Percentiles rank a stretch among this genome's conserved stretches.
These are phyloP conservation scores for Ctenicera cuprea DNA, from an alignment of 2,888 invertebrate genomes.

Conservation along the genomic window DNA sequence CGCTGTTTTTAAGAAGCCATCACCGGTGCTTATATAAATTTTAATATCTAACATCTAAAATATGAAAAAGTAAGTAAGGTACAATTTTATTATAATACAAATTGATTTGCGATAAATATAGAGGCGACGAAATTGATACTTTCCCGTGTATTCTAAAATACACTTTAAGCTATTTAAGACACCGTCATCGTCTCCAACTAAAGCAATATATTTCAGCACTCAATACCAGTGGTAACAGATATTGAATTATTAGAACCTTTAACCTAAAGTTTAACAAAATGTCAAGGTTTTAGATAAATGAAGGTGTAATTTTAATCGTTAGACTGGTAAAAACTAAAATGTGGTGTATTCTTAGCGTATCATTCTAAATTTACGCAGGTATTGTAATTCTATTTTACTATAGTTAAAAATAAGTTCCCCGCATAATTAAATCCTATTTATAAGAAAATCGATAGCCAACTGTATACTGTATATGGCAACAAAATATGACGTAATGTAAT, in stretches of 20 bases:
- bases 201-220: no score
- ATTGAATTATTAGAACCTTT: background rate
- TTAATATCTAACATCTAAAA: no score
- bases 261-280: constrained; percentile 1
- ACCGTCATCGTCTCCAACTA: no score
- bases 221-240: background rate
- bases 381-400: constrained; percentile 17
- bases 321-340: background rate
- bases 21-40: no score
- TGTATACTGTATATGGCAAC: constrained; percentile 10
- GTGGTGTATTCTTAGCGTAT: constrained; percentile 3
- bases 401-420: constrained; percentile 18
- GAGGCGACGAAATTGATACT: no score
- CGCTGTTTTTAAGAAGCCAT: no score
- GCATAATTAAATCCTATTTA: constrained; percentile 29
- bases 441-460: constrained; percentile 25
- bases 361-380: constrained; percentile 22
- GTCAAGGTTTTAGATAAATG: background rate
- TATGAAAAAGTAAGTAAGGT: no score
- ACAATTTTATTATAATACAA: no score
- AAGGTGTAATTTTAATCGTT: constrained; percentile 3
- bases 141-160: no score
- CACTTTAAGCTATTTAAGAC: no score
- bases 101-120: no score
- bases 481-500: constrained; percentile 23